Evolutionary conservation across 2,888 invertebrate genomes (phyloP).

Genomic region (Sesia apiformis): DNA sequence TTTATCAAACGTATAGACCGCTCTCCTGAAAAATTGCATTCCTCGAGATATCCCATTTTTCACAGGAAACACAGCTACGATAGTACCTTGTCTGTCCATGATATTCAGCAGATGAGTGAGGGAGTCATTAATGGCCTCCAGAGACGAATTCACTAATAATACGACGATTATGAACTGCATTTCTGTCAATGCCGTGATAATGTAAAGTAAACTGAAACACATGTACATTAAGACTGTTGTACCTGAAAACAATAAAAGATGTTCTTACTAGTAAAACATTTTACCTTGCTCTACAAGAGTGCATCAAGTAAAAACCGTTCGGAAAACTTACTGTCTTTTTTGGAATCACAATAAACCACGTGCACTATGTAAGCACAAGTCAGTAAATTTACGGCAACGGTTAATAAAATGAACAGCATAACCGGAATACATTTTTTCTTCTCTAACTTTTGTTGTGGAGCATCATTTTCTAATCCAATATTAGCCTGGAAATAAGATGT

Average conservation of each 20-base stretch:
- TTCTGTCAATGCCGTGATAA: slow-evolving; percentile 27
- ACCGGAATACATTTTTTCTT: neutral
- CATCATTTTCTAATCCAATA: too few species aligned
- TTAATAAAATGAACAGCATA: neutral
- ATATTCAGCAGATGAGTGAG: slow-evolving; percentile 7
- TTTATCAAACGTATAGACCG: too few species aligned
- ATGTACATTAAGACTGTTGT: slow-evolving; percentile 13
- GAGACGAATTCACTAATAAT: slow-evolving; percentile 45
- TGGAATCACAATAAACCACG: too few species aligned
- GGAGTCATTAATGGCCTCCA: slow-evolving; percentile 43
- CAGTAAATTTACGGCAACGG: too few species aligned
- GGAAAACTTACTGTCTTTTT: too few species aligned
- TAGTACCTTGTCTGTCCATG: too few species aligned
- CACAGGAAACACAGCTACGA: too few species aligned
- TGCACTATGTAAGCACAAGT: too few species aligned
- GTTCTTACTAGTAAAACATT: neutral
- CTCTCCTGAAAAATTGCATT: too few species aligned
- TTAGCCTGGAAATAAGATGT: too few species aligned
- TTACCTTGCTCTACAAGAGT: neutral
- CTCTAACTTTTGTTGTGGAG: too few species aligned
- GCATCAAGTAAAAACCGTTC: neutral
- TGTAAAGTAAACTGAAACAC: slow-evolving; percentile 18
- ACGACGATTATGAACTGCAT: slow-evolving; percentile 55
- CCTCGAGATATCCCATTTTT: too few species aligned
- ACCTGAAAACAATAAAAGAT: slow-evolving; percentile 11